Percentiles rank a stretch among this genome's conserved stretches.
These are phyloP conservation scores for Phalacrocorax carbo DNA, from an alignment of 2,113 vertebrate species.

Conservation along the genomic window DNA sequence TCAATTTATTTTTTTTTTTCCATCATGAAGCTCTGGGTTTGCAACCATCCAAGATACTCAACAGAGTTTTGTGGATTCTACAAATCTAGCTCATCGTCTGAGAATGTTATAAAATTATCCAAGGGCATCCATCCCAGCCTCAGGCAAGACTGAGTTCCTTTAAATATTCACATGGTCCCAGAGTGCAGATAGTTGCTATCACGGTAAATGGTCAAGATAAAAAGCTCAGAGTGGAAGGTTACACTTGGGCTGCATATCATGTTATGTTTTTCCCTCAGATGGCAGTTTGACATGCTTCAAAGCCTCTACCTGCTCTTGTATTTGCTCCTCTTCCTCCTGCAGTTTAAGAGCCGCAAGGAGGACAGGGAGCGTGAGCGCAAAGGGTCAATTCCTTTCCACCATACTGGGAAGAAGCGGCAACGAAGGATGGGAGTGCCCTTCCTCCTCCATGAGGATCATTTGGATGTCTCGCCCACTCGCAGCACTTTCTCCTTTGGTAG, in stretches of 20 bases:
- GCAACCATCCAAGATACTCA: background rate
- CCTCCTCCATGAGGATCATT: slow-evolving; percentile 92
- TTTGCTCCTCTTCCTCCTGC: background rate
- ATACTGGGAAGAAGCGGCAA: slow-evolving; percentile 91
- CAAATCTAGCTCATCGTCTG: background rate
- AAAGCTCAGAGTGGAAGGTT: background rate
- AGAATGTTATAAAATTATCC: background rate
- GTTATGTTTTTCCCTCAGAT: background rate
- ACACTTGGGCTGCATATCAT: background rate
- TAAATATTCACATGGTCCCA: background rate
- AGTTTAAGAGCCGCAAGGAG: slow-evolving; percentile 97
- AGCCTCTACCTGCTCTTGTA: background rate
- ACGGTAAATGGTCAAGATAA: background rate
- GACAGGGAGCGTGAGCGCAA: slow-evolving; percentile 89
- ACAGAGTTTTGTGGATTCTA: background rate
- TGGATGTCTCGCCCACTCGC: slow-evolving; percentile 95
- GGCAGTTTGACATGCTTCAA: background rate
- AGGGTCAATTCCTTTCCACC: slow-evolving; percentile 94
- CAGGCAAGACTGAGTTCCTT: background rate
- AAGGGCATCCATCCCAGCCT: background rate
- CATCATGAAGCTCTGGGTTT: background rate
- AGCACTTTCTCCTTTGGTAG: slow-evolving; percentile 97
- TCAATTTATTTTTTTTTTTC: background rate
- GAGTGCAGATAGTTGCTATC: background rate
- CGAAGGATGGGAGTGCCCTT: slow-evolving; percentile 95